A percentile compares a stretch with the other conserved stretches of the same genome.
Conservation (phyloP, 2,888 invertebrate genomes). For the Tortrix viridana region DNA sequence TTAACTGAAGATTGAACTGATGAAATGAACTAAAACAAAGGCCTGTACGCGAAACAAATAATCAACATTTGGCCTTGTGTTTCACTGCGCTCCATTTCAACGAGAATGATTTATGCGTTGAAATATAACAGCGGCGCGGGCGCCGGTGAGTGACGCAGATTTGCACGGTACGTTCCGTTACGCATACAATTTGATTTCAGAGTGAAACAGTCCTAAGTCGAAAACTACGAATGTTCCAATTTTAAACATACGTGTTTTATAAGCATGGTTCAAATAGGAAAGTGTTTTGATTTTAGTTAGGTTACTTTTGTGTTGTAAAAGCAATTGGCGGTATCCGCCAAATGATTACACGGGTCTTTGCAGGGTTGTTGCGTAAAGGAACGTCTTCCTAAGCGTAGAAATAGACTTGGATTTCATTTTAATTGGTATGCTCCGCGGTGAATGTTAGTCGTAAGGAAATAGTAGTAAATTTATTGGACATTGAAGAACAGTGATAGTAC, state of each 20-base stretch:
- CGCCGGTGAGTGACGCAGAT: slow-evolving; percentile 24
- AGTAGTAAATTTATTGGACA: too few relatives aligned
- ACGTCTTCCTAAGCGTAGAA: slow-evolving; percentile 23
- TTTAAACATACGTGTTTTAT: background rate
- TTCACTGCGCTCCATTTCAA: slow-evolving; percentile 24
- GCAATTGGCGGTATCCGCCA: slow-evolving; percentile 10
- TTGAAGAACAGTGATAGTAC: too few relatives aligned
- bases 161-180: slow-evolving; percentile 18
- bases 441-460: too few relatives aligned
- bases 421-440: too few relatives aligned
- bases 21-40: too few relatives aligned
- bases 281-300: background rate
- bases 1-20: too few relatives aligned
- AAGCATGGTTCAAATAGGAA: background rate
- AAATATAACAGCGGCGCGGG: slow-evolving; percentile 23
- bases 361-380: slow-evolving; percentile 19
- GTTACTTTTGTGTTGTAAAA: background rate
- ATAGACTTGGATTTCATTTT: slow-evolving; percentile 2
- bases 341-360: slow-evolving; percentile 18
- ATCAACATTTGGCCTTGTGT: slow-evolving; percentile 23
- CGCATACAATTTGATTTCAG: slow-evolving; percentile 4
- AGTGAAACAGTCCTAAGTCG: background rate
- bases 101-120: slow-evolving; percentile 25
- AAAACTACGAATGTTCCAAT: background rate
- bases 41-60: slow-evolving; percentile 7